These are phyloP conservation scores for Poecile montanus DNA, from an alignment of 2,797 vertebrate species.

Conservation along the genomic window DNA sequence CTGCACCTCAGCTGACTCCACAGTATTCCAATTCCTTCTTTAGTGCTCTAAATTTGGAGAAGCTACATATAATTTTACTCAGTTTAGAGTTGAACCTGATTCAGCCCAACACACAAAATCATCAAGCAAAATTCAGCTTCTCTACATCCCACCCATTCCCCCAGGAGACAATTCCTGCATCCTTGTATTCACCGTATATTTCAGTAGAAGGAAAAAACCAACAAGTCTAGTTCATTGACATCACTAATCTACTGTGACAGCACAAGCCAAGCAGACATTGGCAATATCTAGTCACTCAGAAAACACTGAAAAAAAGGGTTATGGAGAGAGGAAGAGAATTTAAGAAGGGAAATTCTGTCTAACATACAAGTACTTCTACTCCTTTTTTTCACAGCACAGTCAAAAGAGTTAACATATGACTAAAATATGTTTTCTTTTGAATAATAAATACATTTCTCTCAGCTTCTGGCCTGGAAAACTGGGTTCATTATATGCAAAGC, in stretches of 20 bases:
- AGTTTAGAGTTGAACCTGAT: background rate
- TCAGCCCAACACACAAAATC: background rate
- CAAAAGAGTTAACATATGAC: background rate
- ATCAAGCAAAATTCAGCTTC: background rate
- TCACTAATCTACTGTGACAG: conserved; percentile 43
- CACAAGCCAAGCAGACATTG: conserved; percentile 32
- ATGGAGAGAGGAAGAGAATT: background rate
- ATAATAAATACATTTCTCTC: background rate
- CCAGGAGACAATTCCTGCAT: background rate
- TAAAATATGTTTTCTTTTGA: background rate
- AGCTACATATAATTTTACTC: background rate
- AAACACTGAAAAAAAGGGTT: background rate
- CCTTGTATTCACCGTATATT: background rate
- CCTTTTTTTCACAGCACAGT: background rate
- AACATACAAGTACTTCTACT: background rate
- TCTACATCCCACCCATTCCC: background rate
- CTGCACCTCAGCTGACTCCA: background rate
- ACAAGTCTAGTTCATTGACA: background rate
- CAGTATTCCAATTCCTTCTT: background rate
- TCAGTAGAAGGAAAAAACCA: background rate
- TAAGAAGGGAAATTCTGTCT: background rate
- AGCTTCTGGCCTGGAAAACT: background rate
- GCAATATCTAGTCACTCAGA: conserved; percentile 1
- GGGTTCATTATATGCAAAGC: background rate
- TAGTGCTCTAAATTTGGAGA: background rate